Conservation (phyloP, 1,140 invertebrate genomes). For the Apolygus lucorum region DNA sequence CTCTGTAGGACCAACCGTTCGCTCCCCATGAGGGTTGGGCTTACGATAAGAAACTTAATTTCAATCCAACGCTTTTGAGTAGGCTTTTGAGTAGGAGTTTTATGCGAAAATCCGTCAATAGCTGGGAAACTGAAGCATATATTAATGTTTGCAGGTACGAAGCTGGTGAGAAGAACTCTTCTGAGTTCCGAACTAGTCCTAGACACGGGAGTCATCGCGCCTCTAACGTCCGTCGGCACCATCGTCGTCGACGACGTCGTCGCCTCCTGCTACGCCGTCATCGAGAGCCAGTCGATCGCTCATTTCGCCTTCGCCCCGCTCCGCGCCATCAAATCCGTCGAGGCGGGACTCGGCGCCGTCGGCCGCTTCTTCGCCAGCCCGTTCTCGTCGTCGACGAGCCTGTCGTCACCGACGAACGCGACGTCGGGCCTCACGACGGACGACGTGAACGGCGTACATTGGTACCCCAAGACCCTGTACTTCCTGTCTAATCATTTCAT, state of each 20-base stretch:
- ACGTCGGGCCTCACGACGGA: not conserved
- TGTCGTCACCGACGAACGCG: not conserved
- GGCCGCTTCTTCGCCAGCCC: not conserved
- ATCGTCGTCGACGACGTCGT: slow-evolving; percentile 83
- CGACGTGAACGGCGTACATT: slow-evolving; percentile 12
- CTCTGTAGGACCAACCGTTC: too few relatives aligned
- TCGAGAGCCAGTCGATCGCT: slow-evolving; percentile 74
- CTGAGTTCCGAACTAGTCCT: slow-evolving; percentile 43
- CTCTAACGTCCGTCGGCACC: slow-evolving; percentile 77
- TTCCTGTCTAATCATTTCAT: slow-evolving; percentile 8
- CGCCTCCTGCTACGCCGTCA: slow-evolving; percentile 88
- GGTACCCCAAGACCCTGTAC: slow-evolving; percentile 11
- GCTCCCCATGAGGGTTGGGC: too few relatives aligned
- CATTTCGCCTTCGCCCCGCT: slow-evolving; percentile 76
- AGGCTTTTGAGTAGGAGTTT: too few relatives aligned
- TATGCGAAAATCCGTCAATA: too few relatives aligned
- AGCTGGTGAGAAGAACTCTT: slow-evolving; percentile 29
- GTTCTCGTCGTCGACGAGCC: not conserved
- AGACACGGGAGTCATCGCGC: slow-evolving; percentile 73
- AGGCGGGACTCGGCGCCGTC: not conserved
- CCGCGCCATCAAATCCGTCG: slow-evolving; percentile 44
- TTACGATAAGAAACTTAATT: too few relatives aligned
- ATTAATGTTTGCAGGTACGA: slow-evolving; percentile 30
- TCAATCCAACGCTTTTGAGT: too few relatives aligned
- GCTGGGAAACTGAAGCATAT: too few relatives aligned